A percentile compares a stretch with the other conserved stretches of the same genome.
Conservation (phyloP, 2,888 invertebrate species). For the Spatulosminthurus flaviceps region DNA sequence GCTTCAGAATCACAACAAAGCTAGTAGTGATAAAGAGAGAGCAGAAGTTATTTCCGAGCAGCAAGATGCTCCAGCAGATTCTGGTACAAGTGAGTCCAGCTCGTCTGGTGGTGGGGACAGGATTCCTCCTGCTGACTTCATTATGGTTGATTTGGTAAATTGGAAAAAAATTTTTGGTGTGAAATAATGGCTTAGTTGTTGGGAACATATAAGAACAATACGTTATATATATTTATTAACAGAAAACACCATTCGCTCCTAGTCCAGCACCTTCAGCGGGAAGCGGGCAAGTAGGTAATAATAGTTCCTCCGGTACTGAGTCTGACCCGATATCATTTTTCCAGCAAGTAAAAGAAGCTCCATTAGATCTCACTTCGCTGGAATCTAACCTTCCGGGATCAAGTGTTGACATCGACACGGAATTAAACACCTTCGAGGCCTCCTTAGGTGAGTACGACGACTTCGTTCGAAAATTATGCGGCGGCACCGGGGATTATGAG, state of each 20-base stretch:
- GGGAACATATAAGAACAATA: too few relatives aligned
- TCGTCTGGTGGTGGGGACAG: constrained; percentile 51
- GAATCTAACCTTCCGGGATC: constrained; percentile 66
- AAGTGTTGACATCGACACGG: constrained; percentile 65
- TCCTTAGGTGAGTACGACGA: constrained; percentile 80
- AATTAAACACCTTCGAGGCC: constrained; percentile 79
- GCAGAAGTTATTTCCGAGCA: constrained; percentile 24
- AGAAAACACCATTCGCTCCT: constrained; percentile 48
- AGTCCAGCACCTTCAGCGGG: constrained; percentile 40
- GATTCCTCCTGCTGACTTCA: constrained; percentile 67
- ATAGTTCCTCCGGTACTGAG: constrained; percentile 71
- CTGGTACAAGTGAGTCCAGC: constrained; percentile 35
- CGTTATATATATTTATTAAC: too few relatives aligned
- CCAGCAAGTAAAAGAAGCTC: constrained; percentile 80
- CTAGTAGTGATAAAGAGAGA: not conserved
- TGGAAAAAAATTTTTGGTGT: too few relatives aligned
- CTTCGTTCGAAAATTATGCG: constrained; percentile 66
- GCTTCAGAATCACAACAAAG: constrained; percentile 32
- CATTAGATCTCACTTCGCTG: constrained; percentile 69
- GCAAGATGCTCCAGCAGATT: constrained; percentile 24
- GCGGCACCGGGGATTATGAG: constrained; percentile 19
- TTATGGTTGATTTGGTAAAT: constrained; percentile 78
- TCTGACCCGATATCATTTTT: constrained; percentile 82
- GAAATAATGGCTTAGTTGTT: too few relatives aligned
- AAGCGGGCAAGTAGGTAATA: constrained; percentile 21